Percentiles rank a stretch among this genome's conserved stretches.
These are phyloP conservation scores for Onychostoma macrolepis DNA, from an alignment of 2,113 vertebrate genomes.

Conservation along the genomic window DNA sequence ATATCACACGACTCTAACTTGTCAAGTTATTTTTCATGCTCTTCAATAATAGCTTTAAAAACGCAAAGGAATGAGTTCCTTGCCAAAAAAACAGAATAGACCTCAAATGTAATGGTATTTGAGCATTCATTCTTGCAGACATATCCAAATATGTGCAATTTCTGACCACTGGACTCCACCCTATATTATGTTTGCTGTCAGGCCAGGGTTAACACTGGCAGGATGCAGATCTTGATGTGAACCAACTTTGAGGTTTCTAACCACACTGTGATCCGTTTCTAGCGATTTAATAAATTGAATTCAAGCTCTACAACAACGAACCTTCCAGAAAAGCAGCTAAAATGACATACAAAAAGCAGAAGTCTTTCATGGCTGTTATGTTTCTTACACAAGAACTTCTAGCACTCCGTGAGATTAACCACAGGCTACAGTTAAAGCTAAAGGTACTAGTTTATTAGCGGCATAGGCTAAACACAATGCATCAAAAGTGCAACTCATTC, in stretches of 20 bases:
- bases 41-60: background rate
- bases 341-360: conserved; percentile 9
- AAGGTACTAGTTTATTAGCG: background rate
- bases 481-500: conserved; percentile 21
- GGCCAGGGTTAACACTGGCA: conserved; percentile 33
- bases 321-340: background rate
- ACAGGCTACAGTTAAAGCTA: background rate
- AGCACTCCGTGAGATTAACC: background rate
- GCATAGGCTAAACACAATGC: background rate
- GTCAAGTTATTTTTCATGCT: background rate
- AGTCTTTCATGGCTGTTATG: background rate
- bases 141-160: background rate
- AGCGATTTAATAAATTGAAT: background rate
- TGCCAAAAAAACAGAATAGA: background rate
- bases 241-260: conserved; percentile 9
- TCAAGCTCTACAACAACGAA: background rate
- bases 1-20: background rate
- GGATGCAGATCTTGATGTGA: conserved; percentile 14
- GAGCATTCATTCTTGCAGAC: background rate
- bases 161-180: background rate
- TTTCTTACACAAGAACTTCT: background rate
- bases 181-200: background rate
- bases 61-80: background rate
- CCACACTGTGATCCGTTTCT: background rate
- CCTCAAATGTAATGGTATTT: background rate